Evolutionary conservation across 2,888 invertebrate genomes (phyloP), one percentile per base, ranked within the genome.

Genomic region (Conomelus anceps): DNA sequence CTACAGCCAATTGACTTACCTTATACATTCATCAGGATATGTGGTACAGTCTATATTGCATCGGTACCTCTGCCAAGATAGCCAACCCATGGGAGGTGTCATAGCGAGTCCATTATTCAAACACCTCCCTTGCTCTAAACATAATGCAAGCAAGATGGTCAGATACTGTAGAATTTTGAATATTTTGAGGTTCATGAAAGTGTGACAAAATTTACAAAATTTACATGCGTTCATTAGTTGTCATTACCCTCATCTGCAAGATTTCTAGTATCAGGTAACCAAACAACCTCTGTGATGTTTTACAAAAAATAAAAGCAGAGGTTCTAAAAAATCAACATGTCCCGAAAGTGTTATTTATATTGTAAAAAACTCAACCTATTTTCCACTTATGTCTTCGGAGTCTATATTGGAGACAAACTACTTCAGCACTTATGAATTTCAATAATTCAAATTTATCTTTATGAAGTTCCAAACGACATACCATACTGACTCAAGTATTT

Each of bases 1-100:
- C n/a, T n/a, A n/a, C n/a, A n/a, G n/a, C 4, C n/a, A 1, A 63
- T 63, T 20, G 3, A 85, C 85, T 85, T 9, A 85, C 85, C 85
- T 85, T 23, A 85, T 85, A 22, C 85, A 85, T 85, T 92, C 91
- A 84, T 92, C 91, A 6, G 92, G 92, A 91, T 92, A 91, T 41
- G 91, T 90, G 63, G 89, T 87, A 89, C 93, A 93, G 89, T 93
- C 92, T 22, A 91, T 92, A 84, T 92, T 91, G 89, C 93, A 93
- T 17, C 92, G 90, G 90, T 93, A 93, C 89, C 92, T 89, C 88
- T 92, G 92, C 93, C 93, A 93, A 7, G 92, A 91, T 85, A 93
- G 88, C 93, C 93, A 93, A 13, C 93, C 93, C 93, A 93, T 93
- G 6, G 93, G 93, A 24, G 93, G 93, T 24, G 92, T 93, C 86